phyloP scores from a whole-genome alignment of 2,797 vertebrate genomes.

The Strix occidentalis region DNA sequence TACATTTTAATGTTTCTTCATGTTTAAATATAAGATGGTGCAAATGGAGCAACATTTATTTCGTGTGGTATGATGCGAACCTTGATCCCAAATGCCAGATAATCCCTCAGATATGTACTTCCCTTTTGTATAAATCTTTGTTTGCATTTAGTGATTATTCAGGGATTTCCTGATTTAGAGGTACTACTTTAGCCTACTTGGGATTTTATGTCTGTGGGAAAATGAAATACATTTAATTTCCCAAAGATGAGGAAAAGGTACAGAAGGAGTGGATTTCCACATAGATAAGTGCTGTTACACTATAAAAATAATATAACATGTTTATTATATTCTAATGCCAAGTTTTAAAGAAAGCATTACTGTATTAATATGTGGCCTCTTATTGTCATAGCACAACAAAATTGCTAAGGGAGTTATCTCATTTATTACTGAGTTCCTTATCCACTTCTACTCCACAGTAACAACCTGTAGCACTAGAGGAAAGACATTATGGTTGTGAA shows the following conservation, averaged over 20 bases:
- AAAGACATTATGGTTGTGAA: background rate
- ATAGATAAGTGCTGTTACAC: background rate
- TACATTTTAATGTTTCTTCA: background rate
- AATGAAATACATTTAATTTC: background rate
- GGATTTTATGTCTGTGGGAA: background rate
- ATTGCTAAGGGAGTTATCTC: background rate
- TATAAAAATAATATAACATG: background rate
- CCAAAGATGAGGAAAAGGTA: background rate
- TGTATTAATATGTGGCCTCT: background rate
- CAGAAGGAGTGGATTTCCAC: background rate
- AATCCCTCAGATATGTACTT: slow-evolving; percentile 20
- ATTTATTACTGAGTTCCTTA: background rate
- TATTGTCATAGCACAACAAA: background rate
- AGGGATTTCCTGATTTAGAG: slow-evolving; percentile 26
- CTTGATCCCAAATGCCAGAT: slow-evolving; percentile 11
- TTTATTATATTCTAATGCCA: background rate
- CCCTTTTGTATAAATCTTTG: slow-evolving; percentile 13
- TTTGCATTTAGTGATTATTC: slow-evolving; percentile 13
- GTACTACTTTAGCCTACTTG: slow-evolving; percentile 1
- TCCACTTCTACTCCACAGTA: background rate
- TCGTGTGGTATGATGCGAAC: background rate
- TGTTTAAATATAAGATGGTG: background rate
- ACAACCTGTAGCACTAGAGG: background rate
- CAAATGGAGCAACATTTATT: background rate
- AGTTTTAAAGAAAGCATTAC: background rate